These are phyloP conservation scores for Dryococelus australis DNA, from an alignment of 2,888 invertebrate genomes.

Conservation along the genomic window DNA sequence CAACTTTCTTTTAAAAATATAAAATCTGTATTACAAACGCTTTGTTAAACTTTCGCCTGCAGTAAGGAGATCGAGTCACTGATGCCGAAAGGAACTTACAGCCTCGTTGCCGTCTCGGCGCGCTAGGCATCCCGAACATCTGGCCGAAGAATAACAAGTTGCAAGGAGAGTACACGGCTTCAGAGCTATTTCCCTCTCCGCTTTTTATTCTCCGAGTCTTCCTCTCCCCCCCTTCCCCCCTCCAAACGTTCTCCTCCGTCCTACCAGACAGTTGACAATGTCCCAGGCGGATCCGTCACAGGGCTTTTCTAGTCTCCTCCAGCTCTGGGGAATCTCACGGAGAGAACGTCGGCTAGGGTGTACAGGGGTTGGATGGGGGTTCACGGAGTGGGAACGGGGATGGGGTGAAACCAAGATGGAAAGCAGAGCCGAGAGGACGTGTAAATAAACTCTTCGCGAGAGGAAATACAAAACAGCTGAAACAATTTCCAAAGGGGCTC, in stretches of 20 bases:
- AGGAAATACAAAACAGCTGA: constrained; percentile 16
- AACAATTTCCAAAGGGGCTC: neutral
- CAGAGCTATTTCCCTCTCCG: neutral
- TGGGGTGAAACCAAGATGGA: neutral
- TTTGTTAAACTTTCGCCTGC: too few relatives aligned
- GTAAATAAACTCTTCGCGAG: constrained; percentile 8
- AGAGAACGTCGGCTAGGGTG: neutral
- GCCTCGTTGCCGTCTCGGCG: neutral
- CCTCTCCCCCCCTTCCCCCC: neutral
- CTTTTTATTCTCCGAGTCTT: neutral
- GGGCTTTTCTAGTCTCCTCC: neutral
- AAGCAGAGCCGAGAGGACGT: neutral
- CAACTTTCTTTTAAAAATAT: too few relatives aligned
- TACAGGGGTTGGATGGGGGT: neutral
- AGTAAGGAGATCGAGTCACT: too few relatives aligned
- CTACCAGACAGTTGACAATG: neutral
- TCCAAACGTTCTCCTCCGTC: neutral
- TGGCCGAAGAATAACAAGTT: constrained; percentile 9
- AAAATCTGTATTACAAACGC: too few relatives aligned
- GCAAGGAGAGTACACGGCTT: neutral
- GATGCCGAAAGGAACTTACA: neutral
- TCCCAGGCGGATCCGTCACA: neutral
- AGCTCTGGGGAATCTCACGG: neutral
- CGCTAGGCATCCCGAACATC: neutral
- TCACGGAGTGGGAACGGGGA: neutral